Base-by-base conservation (phyloP, 2,888 invertebrate genomes). In the Dicycla oo region DNA sequence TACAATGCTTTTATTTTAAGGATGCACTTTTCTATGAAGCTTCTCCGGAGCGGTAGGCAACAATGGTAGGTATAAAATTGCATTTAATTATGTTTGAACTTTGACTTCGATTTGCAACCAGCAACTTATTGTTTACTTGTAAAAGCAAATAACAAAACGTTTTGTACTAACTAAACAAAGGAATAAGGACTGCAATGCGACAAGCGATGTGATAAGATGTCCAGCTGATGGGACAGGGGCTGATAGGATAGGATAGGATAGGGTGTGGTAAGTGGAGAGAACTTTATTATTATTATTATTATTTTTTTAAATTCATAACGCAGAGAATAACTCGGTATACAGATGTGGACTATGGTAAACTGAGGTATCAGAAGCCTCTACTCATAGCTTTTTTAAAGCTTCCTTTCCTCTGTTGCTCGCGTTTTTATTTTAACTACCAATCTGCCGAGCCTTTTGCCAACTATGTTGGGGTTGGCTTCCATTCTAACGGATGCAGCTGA, bases 41-140 rank as follows among this genome's bases (percentile, higher is more conserved):
- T 75, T 34, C 20, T 26, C n/a, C 6, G 8, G 18, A 30, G 23
- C n/a, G 30, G 11, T 43, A 38, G 18, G 20, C 23, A 62, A 62
- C 43, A 69, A 51, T 51, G 26, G 45, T 45, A 73, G 20, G 15
- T 34, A 45, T 43, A 51, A 30, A 40, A 58, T 51, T 69, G 70
- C 7, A 43, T 56, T 30, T 57, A 57, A 70, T 69, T 56, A 61
- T 47, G 8, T 45, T 78, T 62, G 56, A 75, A 62, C 71, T 75
- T 43, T 78, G 54, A 69, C 78, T 34, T 77, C 20, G 5, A 20
- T 49, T 61, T 40, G 47, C n/a, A 78, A 69, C 34, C 61, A 64
- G 4, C 40, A n/a, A 23, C 23, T 15, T 49, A 58, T 67, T 67
- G 51, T 76, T 76, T 38, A 58, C 30, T 30, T 15, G 11, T 51